Base-by-base conservation (phyloP, 2,888 invertebrate genomes). In the Strigamia transsilvanica region DNA sequence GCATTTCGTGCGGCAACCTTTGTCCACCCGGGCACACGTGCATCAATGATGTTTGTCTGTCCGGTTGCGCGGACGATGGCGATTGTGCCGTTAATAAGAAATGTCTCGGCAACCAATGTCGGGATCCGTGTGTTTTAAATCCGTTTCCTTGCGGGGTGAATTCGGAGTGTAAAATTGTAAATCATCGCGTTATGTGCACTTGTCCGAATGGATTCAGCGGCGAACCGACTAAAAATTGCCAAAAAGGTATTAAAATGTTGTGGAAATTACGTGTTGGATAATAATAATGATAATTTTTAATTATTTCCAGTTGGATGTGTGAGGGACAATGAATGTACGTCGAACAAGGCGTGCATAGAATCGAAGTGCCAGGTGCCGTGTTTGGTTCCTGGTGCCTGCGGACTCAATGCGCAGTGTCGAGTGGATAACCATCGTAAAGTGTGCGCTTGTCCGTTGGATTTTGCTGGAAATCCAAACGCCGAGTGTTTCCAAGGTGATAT, bases 181-280 rank as follows among this genome's bases (percentile, higher is more conserved):
- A 93, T 84, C 96, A 96, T 87, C 91, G 94, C 61, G 93, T 94
- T 61, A 91, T 96, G 6, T 97, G 97, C 87, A 91, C 94, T 83
- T 97, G 97, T 86, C 94, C 95, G 0, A 94, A 94, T 86, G 95
- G 96, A 21, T 94, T 91, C 86, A 93, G 93, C 84, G 96, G 96
- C 0, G 94, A 96, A 82, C 85, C 86, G 18, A 84, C 84, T 66
- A 83, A 84, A 51, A 41, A 82, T 42, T 86, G 86, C 79, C 46
- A 79, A 9, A 83, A 82, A 83, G 83, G 83, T 83, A 83, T 4
- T 5, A 51, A 38, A 27, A 42, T 1, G 7, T 77, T 34, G 23
- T 38, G n/a, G 13, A n/a, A n/a, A 32, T 21, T 0, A 1, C 9
- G 2, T 2, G 15, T 79, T 38, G 27, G 7, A 15, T 21, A 3